A percentile compares a stretch with the other conserved stretches of the same genome.
phyloP scores from a whole-genome alignment of 2,113 vertebrate species.

The Coreoperca whiteheadi region DNA sequence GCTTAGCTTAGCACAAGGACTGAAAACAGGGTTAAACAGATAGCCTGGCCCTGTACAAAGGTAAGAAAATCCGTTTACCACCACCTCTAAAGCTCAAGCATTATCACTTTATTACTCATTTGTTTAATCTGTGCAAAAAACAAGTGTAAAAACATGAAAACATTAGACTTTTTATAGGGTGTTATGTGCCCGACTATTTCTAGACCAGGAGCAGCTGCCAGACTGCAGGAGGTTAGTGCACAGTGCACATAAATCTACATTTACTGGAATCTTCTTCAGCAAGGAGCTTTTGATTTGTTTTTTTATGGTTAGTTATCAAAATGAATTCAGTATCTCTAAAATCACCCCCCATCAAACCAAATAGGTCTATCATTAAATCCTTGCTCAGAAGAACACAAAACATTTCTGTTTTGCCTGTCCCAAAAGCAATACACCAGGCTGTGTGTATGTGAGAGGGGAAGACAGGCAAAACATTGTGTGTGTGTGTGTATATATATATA shows the following conservation, averaged over 20 bases:
- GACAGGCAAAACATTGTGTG: neutral
- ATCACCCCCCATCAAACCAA: slow-evolving; percentile 3
- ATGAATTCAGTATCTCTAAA: slow-evolving; percentile 15
- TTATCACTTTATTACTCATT: neutral
- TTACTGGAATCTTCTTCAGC: neutral
- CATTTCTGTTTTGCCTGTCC: slow-evolving; percentile 47
- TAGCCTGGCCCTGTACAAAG: neutral
- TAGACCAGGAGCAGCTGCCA: neutral
- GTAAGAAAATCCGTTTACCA: neutral
- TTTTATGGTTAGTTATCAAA: neutral
- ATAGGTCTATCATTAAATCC: neutral
- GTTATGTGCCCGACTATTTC: neutral
- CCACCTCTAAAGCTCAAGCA: neutral
- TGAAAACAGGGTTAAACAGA: neutral
- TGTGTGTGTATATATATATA: neutral
- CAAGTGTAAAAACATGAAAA: neutral
- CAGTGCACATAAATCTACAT: neutral
- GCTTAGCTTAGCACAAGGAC: neutral
- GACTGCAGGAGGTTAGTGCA: neutral
- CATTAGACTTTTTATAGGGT: neutral
- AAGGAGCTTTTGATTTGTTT: neutral
- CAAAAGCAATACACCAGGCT: slow-evolving; percentile 38
- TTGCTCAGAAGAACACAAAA: slow-evolving; percentile 44
- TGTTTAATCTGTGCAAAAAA: neutral
- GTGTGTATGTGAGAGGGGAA: neutral